A percentile compares a stretch with the other conserved stretches of the same genome.
These are phyloP conservation scores for Orchesella flavescens DNA, from an alignment of 2,888 invertebrate genomes.

Conservation along the genomic window DNA sequence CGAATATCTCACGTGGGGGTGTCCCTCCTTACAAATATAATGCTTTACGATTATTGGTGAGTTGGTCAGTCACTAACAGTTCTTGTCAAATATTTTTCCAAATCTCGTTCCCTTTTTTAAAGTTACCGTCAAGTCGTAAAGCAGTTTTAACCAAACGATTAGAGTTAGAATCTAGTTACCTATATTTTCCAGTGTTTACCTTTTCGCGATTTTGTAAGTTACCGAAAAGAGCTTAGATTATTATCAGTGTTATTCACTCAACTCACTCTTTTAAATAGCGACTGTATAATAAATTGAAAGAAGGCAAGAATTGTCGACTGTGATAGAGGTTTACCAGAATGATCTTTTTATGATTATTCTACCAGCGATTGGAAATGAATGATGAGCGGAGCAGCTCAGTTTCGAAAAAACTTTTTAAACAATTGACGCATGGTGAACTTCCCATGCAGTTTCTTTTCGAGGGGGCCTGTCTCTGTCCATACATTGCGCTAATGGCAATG, in stretches of 20 bases:
- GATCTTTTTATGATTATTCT: too few relatives aligned
- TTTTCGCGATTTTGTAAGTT: neutral
- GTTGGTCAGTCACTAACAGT: neutral
- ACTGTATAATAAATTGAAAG: neutral
- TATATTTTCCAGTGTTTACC: neutral
- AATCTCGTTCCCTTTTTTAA: neutral
- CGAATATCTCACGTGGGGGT: too few relatives aligned
- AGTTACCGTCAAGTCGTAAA: neutral
- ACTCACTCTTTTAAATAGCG: too few relatives aligned
- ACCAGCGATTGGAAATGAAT: too few relatives aligned
- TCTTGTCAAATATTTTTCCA: neutral
- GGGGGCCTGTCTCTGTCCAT: too few relatives aligned
- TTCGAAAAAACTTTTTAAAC: neutral
- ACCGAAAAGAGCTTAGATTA: slow-evolving; percentile 19
- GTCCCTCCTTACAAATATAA: too few relatives aligned
- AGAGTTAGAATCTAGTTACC: too few relatives aligned
- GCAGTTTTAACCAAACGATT: too few relatives aligned
- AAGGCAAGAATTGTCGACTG: slow-evolving; percentile 35
- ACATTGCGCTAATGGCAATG: too few relatives aligned
- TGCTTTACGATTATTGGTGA: too few relatives aligned
- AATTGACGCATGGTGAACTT: too few relatives aligned
- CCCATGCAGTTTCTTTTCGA: too few relatives aligned
- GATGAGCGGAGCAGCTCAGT: neutral
- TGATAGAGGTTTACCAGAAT: slow-evolving; percentile 11
- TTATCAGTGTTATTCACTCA: neutral